phyloP scores from a whole-genome alignment of 2,797 vertebrate species.

The Sarcoramphus papa region DNA sequence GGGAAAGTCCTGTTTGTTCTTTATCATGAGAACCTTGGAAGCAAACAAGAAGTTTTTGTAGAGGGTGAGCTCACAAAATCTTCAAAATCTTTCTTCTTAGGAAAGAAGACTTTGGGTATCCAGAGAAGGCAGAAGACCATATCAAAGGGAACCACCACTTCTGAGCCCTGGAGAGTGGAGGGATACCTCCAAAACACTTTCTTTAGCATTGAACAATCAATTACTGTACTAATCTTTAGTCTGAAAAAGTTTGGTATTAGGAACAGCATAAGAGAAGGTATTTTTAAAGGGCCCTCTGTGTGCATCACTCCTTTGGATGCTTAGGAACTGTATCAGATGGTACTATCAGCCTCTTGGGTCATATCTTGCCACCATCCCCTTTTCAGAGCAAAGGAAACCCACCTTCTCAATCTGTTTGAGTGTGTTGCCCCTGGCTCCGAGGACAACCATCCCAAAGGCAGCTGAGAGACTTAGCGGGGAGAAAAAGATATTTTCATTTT shows the following conservation, averaged over 20 bases:
- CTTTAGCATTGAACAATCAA: not conserved
- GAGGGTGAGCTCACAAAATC: not conserved
- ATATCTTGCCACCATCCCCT: fast-evolving
- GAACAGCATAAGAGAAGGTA: not conserved
- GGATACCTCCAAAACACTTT: not conserved
- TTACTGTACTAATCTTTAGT: not conserved
- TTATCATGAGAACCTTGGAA: not conserved
- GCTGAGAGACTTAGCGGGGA: slow-evolving; percentile 65
- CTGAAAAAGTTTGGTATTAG: not conserved
- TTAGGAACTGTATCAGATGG: not conserved
- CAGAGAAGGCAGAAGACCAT: not conserved
- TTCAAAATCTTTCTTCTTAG: not conserved
- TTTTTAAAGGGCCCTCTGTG: not conserved
- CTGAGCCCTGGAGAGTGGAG: not conserved
- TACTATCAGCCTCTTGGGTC: not conserved
- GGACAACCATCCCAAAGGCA: slow-evolving; percentile 67
- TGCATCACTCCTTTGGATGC: not conserved
- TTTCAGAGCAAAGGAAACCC: not conserved
- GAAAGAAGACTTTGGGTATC: not conserved
- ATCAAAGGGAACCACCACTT: not conserved
- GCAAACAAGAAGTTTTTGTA: not conserved
- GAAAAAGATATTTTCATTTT: slow-evolving; percentile 69
- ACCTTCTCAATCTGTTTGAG: slow-evolving; percentile 68
- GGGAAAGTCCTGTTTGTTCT: not conserved
- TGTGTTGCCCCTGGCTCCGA: slow-evolving; percentile 58